phyloP scores from a whole-genome alignment of 2,797 vertebrate species.

The Iguana delicatissima region DNA sequence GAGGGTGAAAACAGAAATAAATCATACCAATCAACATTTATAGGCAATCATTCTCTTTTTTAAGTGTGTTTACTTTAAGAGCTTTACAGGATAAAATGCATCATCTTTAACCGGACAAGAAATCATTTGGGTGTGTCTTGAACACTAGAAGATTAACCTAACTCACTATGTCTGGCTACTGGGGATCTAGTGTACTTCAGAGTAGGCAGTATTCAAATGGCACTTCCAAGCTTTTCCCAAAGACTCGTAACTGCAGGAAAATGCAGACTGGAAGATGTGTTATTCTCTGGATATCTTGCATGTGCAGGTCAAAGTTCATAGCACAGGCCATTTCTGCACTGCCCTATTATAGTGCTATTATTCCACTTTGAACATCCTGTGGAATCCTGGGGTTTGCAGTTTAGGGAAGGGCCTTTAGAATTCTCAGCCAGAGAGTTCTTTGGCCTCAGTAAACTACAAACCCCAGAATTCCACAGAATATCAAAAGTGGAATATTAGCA shows the following conservation, averaged over 20 bases:
- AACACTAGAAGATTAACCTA: background rate
- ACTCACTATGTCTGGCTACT: background rate
- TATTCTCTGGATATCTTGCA: background rate
- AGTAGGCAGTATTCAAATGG: no score
- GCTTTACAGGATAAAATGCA: background rate
- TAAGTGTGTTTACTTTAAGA: background rate
- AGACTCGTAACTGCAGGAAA: background rate
- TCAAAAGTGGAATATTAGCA: no score
- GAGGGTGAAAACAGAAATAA: background rate
- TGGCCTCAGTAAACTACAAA: no score
- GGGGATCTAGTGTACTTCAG: no score
- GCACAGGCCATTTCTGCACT: background rate
- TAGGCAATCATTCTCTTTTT: background rate
- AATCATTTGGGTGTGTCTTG: background rate
- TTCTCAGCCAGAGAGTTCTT: no score
- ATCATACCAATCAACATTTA: background rate
- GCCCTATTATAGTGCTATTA: no score
- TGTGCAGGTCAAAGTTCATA: background rate
- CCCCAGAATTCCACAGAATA: no score
- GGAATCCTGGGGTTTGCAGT: no score
- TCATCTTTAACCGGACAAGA: slow-evolving; percentile 5
- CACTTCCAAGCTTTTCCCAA: background rate
- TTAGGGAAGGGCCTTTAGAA: no score
- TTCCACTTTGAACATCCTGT: no score
- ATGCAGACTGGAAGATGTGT: background rate